A percentile compares a stretch with the other conserved stretches of the same genome.
Evolutionary conservation across 2,113 vertebrate species (phyloP).

Genomic region (Myiozetetes cayanensis): DNA sequence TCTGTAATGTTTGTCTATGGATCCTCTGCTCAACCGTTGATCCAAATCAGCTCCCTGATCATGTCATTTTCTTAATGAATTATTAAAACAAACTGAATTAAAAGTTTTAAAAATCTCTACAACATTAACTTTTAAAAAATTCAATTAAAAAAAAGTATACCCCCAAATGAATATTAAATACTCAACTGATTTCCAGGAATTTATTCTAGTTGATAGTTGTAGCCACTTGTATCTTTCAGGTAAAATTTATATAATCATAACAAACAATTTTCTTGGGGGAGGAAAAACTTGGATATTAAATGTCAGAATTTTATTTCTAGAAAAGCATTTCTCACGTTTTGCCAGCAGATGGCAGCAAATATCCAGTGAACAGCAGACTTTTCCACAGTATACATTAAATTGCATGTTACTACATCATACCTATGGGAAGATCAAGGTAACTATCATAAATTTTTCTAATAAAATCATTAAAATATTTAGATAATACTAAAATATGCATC

Average conservation of each 20-base stretch:
- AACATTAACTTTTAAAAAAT: neutral
- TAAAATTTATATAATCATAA: neutral
- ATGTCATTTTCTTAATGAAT: accelerated
- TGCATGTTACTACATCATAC: too few relatives aligned
- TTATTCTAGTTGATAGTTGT: neutral
- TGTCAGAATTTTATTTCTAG: neutral
- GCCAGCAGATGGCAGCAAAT: conserved; percentile 61
- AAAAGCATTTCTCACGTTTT: neutral
- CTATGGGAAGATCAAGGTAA: neutral
- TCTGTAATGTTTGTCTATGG: neutral
- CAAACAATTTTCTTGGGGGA: neutral
- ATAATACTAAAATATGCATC: neutral
- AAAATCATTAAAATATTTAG: neutral
- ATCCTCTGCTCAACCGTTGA: neutral
- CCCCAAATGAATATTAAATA: neutral
- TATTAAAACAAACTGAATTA: neutral
- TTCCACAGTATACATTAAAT: neutral
- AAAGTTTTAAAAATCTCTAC: neutral
- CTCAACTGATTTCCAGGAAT: neutral
- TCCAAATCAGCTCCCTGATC: neutral
- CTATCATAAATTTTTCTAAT: neutral
- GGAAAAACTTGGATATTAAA: neutral
- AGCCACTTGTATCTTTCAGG: neutral
- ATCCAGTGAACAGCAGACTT: neutral
- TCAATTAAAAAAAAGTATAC: neutral